phyloP scores from a whole-genome alignment of 2,113 vertebrate species.

The Melanocharis versteri region DNA sequence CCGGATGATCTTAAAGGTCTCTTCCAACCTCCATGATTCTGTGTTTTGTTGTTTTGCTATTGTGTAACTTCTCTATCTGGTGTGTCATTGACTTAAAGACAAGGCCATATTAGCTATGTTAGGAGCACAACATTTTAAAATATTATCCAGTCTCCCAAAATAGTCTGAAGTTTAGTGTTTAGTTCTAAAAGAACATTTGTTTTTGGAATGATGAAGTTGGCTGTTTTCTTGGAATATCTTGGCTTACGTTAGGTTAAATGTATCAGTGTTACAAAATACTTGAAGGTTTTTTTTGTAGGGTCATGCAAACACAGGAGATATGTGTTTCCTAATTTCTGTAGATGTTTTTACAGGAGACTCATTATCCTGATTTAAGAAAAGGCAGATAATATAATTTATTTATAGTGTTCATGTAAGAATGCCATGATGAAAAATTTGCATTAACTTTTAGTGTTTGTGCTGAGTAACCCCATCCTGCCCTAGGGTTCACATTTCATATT shows the following conservation, averaged over 20 bases:
- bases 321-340: not conserved
- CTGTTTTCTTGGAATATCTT: not conserved
- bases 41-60: not conserved
- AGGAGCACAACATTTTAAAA: not conserved
- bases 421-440: not conserved
- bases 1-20: not conserved
- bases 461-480: fast-evolving
- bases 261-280: not conserved
- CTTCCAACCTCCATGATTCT: not conserved
- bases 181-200: not conserved
- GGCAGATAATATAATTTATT: not conserved
- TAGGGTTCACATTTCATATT: not conserved
- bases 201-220: not conserved
- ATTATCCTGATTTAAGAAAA: not conserved
- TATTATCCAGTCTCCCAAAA: not conserved
- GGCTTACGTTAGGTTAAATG: not conserved
- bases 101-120: not conserved
- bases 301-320: not conserved
- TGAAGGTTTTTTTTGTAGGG: not conserved
- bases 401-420: not conserved
- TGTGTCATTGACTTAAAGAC: not conserved
- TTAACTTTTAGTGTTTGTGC: not conserved
- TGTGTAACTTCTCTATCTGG: not conserved
- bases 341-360: not conserved
- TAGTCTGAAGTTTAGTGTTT: not conserved